Conservation (phyloP, 2,113 vertebrate genomes). For the Microcebus lehilahytsara region DNA sequence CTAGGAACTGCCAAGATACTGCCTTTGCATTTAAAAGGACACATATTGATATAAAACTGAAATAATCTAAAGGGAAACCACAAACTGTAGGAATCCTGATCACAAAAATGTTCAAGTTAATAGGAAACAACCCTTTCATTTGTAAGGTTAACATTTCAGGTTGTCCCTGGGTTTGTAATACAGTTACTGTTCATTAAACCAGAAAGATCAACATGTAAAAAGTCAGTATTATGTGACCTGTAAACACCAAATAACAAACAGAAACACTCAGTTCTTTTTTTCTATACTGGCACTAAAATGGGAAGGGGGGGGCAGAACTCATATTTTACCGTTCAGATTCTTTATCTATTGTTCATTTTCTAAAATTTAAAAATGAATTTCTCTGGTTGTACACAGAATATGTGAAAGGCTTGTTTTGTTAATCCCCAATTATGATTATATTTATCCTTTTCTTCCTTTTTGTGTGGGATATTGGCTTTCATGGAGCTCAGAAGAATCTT, state of each 20-base stretch:
- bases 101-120: constrained; percentile 72
- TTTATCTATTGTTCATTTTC: not conserved
- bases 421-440: not conserved
- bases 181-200: constrained; percentile 70
- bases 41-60: constrained; percentile 71
- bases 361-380: not conserved
- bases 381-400: not conserved
- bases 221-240: constrained; percentile 60
- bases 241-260: constrained; percentile 52
- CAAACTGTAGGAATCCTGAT: constrained; percentile 75
- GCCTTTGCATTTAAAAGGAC: constrained; percentile 76
- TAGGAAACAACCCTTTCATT: constrained; percentile 74
- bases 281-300: not conserved
- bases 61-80: constrained; percentile 80
- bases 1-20: constrained; percentile 75
- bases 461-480: not conserved
- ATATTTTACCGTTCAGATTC: not conserved
- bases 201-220: constrained; percentile 58
- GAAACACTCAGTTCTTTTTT: constrained; percentile 64
- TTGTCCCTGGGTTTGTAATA: constrained; percentile 78
- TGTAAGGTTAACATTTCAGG: constrained; percentile 78
- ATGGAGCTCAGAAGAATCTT: not conserved
- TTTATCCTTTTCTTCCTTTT: not conserved
- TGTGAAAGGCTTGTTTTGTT: not conserved
- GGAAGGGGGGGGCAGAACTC: not conserved